Conservation (phyloP, 2,888 invertebrate genomes). For the Hesperia comma region DNA sequence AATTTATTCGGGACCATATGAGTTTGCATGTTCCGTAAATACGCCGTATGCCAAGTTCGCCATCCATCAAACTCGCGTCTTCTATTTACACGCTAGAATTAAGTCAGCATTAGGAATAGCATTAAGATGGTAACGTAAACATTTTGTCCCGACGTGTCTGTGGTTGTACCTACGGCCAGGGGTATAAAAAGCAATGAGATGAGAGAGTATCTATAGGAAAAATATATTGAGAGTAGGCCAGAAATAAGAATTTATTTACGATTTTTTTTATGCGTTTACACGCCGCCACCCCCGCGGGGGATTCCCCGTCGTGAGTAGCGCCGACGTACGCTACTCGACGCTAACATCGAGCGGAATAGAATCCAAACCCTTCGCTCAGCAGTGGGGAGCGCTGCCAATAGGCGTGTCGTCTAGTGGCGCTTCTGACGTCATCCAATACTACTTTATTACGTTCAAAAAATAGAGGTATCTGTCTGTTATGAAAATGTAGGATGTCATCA, state of each 20-base stretch:
- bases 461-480: no score
- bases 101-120: conserved; percentile 32
- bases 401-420: neutral
- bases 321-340: neutral
- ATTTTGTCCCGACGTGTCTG: neutral
- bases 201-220: neutral
- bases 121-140: conserved; percentile 1
- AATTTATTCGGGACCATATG: conserved; percentile 29
- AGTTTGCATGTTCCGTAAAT: conserved; percentile 28
- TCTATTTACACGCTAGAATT: conserved; percentile 29
- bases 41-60: conserved; percentile 38
- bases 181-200: neutral
- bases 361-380: neutral
- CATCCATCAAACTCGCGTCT: conserved; percentile 34
- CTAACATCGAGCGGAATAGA: neutral
- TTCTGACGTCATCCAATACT: no score
- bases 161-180: neutral
- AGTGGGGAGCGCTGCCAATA: neutral
- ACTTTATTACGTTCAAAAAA: no score
- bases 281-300: no score
- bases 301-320: no score
- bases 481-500: no score
- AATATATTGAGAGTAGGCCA: neutral
- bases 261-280: neutral
- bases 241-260: neutral